phyloP scores from a whole-genome alignment of 2,797 vertebrate species.

The Vipera latastei region DNA sequence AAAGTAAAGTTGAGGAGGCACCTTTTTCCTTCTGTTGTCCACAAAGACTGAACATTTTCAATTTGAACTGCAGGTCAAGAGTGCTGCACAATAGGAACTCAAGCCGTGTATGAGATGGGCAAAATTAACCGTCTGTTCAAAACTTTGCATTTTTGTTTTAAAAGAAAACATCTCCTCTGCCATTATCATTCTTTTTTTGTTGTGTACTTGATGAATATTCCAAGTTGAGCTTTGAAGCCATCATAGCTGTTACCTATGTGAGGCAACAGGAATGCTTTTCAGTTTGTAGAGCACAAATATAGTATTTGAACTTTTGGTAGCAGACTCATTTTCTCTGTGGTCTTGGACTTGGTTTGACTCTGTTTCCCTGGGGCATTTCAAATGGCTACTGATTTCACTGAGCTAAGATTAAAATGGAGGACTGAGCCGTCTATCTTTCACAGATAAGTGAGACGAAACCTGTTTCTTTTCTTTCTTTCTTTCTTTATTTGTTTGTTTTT shows the following conservation, averaged over 20 bases:
- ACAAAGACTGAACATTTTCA: not conserved
- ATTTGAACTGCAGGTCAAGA: not conserved
- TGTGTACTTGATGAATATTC: not conserved
- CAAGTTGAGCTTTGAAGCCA: not conserved
- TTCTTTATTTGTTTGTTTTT: too few species aligned
- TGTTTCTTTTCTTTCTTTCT: conserved; percentile 32
- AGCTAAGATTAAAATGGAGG: not conserved
- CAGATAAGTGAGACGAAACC: conserved; percentile 20
- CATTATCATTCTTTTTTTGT: not conserved
- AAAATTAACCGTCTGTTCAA: not conserved
- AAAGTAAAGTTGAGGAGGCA: not conserved
- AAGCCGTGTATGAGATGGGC: not conserved
- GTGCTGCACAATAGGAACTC: not conserved
- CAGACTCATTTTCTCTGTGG: not conserved
- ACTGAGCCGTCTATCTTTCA: not conserved
- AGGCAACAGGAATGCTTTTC: not conserved
- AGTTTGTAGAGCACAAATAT: not conserved
- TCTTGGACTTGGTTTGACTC: conserved; percentile 22
- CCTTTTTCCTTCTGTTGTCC: not conserved
- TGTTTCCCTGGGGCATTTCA: not conserved
- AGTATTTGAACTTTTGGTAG: not conserved
- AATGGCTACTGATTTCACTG: rapidly evolving
- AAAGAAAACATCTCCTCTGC: not conserved
- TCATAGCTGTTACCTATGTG: not conserved
- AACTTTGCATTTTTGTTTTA: not conserved